These are phyloP conservation scores for Balaeniceps rex DNA, from an alignment of 2,113 vertebrate species.

Conservation along the genomic window DNA sequence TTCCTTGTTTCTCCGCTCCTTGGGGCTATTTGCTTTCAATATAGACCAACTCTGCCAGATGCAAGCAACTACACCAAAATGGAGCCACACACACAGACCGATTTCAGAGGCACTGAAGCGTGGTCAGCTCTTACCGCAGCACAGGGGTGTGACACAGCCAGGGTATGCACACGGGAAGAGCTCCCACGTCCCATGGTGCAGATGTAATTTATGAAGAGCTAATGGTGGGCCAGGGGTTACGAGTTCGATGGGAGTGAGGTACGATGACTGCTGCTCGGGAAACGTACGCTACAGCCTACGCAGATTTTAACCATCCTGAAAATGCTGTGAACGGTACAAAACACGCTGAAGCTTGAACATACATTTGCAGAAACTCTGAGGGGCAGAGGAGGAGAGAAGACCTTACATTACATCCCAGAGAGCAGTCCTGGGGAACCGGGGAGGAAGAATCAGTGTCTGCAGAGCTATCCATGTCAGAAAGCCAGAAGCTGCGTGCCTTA, in stretches of 20 bases:
- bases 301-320: not conserved
- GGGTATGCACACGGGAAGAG: rapidly evolving
- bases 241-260: not conserved
- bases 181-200: not conserved
- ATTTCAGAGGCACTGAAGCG: not conserved
- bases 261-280: not conserved
- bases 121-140: not conserved
- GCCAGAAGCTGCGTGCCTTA: not conserved
- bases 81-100: not conserved
- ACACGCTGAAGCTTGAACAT: not conserved
- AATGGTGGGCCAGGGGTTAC: rapidly evolving
- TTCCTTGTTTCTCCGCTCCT: not conserved
- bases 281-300: not conserved
- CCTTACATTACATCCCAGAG: not conserved
- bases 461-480: not conserved
- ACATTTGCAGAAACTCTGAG: not conserved
- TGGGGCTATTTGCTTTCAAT: not conserved
- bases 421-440: not conserved
- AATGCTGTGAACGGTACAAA: not conserved
- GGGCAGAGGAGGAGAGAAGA: not conserved
- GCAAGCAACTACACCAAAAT: not conserved
- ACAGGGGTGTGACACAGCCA: not conserved
- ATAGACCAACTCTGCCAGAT: not conserved
- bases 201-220: not conserved
- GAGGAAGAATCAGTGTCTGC: not conserved